Conservation (phyloP, 2,797 vertebrate genomes). For the Typhlichthys eigenmanni region DNA sequence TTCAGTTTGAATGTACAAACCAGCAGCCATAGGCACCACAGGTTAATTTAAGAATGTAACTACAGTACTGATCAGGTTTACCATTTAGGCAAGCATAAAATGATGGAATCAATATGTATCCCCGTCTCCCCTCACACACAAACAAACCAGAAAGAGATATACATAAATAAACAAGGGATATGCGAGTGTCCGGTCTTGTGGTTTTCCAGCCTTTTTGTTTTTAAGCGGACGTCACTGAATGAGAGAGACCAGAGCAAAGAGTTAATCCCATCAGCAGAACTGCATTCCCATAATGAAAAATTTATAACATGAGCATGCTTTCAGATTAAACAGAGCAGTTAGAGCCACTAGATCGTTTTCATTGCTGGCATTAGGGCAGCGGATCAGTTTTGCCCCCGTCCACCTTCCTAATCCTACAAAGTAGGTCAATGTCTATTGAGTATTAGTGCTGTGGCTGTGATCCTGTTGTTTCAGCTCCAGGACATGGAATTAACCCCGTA, state of each 20-base stretch:
- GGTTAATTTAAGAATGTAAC: constrained; percentile 55
- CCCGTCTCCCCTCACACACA: constrained; percentile 6
- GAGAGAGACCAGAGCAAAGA: constrained; percentile 61
- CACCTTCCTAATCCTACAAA: constrained; percentile 76
- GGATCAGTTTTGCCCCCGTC: constrained; percentile 60
- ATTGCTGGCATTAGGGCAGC: constrained; percentile 78
- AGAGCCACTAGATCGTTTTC: constrained; percentile 83
- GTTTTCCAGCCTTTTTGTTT: constrained; percentile 65
- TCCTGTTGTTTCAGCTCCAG: constrained; percentile 81
- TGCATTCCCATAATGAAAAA: constrained; percentile 83
- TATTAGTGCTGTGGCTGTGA: constrained; percentile 81
- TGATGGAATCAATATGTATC: neutral
- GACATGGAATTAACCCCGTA: constrained; percentile 79
- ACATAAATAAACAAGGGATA: constrained; percentile 66
- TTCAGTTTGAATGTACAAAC: constrained; percentile 70
- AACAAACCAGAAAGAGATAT: constrained; percentile 34
- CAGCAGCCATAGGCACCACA: constrained; percentile 57
- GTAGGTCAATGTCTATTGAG: constrained; percentile 83
- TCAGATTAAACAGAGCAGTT: constrained; percentile 82
- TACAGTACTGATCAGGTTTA: neutral
- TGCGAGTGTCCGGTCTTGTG: constrained; percentile 66
- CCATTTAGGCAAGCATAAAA: constrained; percentile 38
- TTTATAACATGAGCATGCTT: constrained; percentile 81
- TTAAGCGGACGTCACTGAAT: constrained; percentile 61
- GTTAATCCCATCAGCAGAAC: constrained; percentile 80